Evolutionary conservation across 2,797 vertebrate species (phyloP), one percentile per base, ranked within the genome.

Genomic region (Manis javanica): DNA sequence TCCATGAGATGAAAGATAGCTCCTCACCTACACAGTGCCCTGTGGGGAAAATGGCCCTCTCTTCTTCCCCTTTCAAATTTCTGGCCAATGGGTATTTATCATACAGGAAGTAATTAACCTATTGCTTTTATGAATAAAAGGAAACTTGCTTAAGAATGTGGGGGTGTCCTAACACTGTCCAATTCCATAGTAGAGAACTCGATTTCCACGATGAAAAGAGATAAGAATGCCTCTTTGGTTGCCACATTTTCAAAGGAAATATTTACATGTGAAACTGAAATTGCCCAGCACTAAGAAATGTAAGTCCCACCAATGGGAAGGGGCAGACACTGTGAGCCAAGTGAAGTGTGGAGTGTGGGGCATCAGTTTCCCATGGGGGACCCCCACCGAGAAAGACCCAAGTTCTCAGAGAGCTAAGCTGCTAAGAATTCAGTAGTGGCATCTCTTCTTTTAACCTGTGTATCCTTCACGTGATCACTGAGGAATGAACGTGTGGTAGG

Each of bases 271-370:
- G 26, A 34, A 63, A 42, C 3, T 49, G 12, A 87, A 83, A 63
- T 42, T 59, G 7, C 18, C 53, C 18, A 81, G 11, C 31, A 42
- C 71, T 16, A 34, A 95, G 51, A 55, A 72, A 2, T 51, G 1
- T 39, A 15, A 68, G 39, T 51, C 1, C 12, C 69, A 7, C 1
- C 11, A 29, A 5, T 53, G 6, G 12, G 4, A 37, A 53, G 34
- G 37, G 51, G 9, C 29, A 31, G 51, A 9, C 29, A 8, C 4
- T 51, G 5, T 63, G 55, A 14, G 55, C 31, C 64, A 64, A 71
- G 11, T 7, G 64, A 53, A 39, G 21, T 1, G 2, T 13, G 7
- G 7, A 39, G 12, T 2, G 0, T 24, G 4, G 23, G 12, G 6
- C 15, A 24, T 42, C 34, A 42, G 2, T 81, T 16, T 71, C 24